A percentile compares a stretch with the other conserved stretches of the same genome.
phyloP scores from a whole-genome alignment of 1,140 invertebrate genomes.

The Diorhabda elongata region DNA sequence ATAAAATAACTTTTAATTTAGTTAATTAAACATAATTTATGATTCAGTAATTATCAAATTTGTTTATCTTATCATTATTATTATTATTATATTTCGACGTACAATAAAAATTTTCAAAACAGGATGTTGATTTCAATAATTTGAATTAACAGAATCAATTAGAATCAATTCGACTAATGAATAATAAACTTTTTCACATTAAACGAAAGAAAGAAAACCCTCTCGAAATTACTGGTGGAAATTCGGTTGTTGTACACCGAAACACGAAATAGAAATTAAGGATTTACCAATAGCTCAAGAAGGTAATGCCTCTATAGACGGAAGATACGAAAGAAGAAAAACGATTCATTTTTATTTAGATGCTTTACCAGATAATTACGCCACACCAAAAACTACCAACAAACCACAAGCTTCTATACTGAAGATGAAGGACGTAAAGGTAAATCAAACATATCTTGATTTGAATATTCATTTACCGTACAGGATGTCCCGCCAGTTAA shows the following conservation, averaged over 20 bases:
- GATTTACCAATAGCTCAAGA: not conserved
- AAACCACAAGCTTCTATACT: not conserved
- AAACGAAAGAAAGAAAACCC: not conserved
- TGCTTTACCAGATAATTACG: not conserved
- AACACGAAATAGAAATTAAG: not conserved
- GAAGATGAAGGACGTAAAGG: not conserved
- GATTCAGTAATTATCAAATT: no score
- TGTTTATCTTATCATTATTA: no score
- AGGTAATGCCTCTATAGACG: not conserved
- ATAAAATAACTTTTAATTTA: no score
- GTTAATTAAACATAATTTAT: no score
- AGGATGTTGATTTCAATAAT: no score
- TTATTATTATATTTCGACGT: no score
- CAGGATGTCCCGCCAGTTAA: no score
- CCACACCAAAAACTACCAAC: not conserved
- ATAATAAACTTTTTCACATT: no score
- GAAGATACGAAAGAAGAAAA: slow-evolving; percentile 18
- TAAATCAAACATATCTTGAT: not conserved
- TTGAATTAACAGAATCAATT: no score
- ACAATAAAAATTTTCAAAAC: no score
- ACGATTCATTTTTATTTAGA: slow-evolving; percentile 28
- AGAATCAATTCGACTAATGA: no score
- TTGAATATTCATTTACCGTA: no score
- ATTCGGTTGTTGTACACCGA: slow-evolving; percentile 3
- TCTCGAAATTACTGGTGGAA: slow-evolving; percentile 1